A percentile compares a stretch with the other conserved stretches of the same genome.
Conservation (phyloP, 2,113 vertebrate genomes). For the Chionis minor region DNA sequence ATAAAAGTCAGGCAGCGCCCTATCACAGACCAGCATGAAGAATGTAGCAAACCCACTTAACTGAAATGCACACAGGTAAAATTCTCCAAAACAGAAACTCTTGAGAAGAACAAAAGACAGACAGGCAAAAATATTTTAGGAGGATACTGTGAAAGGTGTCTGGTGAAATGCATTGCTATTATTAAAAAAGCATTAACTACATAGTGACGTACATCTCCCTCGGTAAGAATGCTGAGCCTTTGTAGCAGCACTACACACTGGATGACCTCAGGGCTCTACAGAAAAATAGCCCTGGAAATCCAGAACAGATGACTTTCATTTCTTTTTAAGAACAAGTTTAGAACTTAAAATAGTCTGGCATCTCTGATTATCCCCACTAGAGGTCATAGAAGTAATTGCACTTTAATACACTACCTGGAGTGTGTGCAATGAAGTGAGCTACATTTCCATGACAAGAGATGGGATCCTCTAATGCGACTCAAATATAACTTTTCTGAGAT, state of each 20-base stretch:
- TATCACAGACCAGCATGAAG: neutral
- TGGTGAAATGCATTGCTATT: neutral
- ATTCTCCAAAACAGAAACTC: neutral
- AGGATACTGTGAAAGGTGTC: neutral
- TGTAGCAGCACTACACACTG: neutral
- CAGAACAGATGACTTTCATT: neutral
- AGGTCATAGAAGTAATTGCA: neutral
- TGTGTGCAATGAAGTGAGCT: neutral
- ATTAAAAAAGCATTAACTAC: neutral
- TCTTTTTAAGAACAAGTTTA: neutral
- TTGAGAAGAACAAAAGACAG: neutral
- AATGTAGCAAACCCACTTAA: neutral
- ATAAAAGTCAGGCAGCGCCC: neutral
- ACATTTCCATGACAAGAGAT: neutral
- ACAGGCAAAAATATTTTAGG: neutral
- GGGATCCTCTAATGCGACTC: neutral
- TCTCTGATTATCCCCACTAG: constrained; percentile 30
- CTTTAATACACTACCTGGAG: neutral
- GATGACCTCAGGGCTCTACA: neutral
- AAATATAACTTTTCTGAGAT: neutral
- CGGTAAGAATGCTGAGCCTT: neutral
- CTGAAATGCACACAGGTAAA: neutral
- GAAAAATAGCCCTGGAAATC: neutral
- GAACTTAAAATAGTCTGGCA: neutral
- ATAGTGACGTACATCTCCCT: neutral